A percentile compares a stretch with the other conserved stretches of the same genome.
These are phyloP conservation scores for Porphyrio hochstetteri DNA, from an alignment of 2,113 vertebrate genomes.

Conservation along the genomic window DNA sequence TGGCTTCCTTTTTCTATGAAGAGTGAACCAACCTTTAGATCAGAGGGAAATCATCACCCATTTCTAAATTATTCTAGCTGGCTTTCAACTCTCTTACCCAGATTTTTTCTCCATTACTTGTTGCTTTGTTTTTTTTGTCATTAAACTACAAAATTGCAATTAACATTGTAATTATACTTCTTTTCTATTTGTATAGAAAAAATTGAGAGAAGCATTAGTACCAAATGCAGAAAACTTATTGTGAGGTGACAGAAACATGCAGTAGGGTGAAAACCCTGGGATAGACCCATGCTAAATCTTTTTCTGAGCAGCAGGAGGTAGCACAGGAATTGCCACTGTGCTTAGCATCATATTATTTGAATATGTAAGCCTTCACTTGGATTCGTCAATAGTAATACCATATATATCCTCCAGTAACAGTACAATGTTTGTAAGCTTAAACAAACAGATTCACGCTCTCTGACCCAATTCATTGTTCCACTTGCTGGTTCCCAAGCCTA, in stretches of 20 bases:
- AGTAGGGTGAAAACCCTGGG: neutral
- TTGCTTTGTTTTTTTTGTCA: neutral
- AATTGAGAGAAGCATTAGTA: neutral
- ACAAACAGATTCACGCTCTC: neutral
- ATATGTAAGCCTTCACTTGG: neutral
- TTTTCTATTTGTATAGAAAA: neutral
- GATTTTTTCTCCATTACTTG: neutral
- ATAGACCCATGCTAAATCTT: neutral
- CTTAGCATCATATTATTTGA: neutral
- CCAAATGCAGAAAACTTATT: neutral
- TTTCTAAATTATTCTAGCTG: neutral
- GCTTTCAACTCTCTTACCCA: neutral
- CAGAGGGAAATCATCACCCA: neutral
- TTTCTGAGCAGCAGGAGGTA: neutral
- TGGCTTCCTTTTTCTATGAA: neutral
- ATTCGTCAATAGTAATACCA: neutral
- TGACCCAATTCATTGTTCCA: neutral
- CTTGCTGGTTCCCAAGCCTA: neutral
- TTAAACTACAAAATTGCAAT: neutral
- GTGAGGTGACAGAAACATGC: neutral
- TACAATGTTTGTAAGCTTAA: neutral
- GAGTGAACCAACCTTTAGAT: neutral
- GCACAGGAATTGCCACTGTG: neutral
- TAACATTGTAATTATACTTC: neutral
- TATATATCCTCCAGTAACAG: neutral